Evolutionary conservation across 1,140 invertebrate genomes (phyloP).

Genomic region (Drosophila ogumai): DNA sequence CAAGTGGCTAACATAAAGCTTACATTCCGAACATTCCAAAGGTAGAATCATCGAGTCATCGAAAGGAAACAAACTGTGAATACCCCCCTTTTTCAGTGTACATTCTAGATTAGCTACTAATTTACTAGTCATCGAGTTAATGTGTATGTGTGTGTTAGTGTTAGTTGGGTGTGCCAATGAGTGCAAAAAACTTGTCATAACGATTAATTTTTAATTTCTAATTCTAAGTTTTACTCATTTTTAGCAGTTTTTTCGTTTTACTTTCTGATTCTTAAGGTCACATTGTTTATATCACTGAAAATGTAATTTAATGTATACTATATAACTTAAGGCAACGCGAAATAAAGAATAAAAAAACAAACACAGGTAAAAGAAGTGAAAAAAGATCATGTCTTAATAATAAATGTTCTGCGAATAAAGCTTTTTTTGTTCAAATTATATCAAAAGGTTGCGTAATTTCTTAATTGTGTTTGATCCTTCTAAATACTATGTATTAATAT

Average conservation of each 20-base stretch:
- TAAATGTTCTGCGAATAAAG: slow-evolving; percentile 61
- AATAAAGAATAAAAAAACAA: slow-evolving; percentile 16
- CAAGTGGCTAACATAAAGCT: slow-evolving; percentile 47
- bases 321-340: slow-evolving; percentile 58
- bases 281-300: slow-evolving; percentile 80
- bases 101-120: slow-evolving; percentile 61
- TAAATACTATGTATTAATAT: slow-evolving; percentile 31
- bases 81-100: slow-evolving; percentile 34
- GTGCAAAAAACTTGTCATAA: slow-evolving; percentile 74
- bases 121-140: slow-evolving; percentile 44
- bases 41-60: slow-evolving; percentile 9
- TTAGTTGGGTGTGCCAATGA: slow-evolving; percentile 59
- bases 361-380: slow-evolving; percentile 27
- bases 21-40: slow-evolving; percentile 39
- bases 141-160: slow-evolving; percentile 12
- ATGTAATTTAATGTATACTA: slow-evolving; percentile 61
- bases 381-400: slow-evolving; percentile 41
- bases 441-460: slow-evolving; percentile 49
- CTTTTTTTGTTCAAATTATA: slow-evolving; percentile 58
- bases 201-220: slow-evolving; percentile 55
- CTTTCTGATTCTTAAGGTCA: slow-evolving; percentile 70
- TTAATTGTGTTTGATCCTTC: slow-evolving; percentile 28
- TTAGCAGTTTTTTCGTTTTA: slow-evolving; percentile 49
- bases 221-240: slow-evolving; percentile 56
- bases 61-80: slow-evolving; percentile 39